These are phyloP conservation scores for Scyliorhinus canicula DNA, from an alignment of 2,797 vertebrate species.

Conservation along the genomic window DNA sequence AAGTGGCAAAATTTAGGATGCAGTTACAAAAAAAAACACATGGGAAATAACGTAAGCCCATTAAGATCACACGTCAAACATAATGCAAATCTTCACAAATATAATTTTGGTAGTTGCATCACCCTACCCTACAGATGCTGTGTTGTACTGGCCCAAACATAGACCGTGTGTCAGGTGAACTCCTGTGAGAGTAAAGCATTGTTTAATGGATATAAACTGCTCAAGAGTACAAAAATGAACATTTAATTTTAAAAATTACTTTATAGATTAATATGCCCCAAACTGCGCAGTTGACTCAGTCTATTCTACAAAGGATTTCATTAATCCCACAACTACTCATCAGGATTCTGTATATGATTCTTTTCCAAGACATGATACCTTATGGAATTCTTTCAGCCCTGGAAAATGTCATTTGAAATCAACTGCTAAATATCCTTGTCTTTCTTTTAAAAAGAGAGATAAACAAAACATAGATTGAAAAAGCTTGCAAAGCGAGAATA, in stretches of 20 bases:
- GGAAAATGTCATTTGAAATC: conserved; percentile 28
- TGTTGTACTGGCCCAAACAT: conserved; percentile 34
- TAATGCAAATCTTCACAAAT: conserved; percentile 37
- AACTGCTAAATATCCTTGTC: neutral
- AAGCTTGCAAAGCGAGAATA: conserved; percentile 56
- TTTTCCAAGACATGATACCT: conserved; percentile 38
- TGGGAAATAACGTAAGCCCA: conserved; percentile 27
- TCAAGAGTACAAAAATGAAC: conserved; percentile 20
- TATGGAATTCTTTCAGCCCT: conserved; percentile 31
- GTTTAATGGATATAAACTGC: conserved; percentile 36
- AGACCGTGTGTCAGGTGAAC: conserved; percentile 32
- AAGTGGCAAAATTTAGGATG: conserved; percentile 35
- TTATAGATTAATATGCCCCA: conserved; percentile 10
- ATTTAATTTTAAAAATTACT: neutral
- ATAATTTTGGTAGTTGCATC: conserved; percentile 33
- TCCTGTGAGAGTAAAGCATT: conserved; percentile 36
- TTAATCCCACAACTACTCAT: neutral
- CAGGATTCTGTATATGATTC: neutral
- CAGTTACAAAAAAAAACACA: conserved; percentile 32
- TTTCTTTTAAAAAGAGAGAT: neutral
- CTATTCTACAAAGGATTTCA: neutral
- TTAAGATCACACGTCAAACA: conserved; percentile 37
- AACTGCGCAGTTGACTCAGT: neutral
- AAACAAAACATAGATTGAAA: conserved; percentile 45
- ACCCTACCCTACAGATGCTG: conserved; percentile 37